These are phyloP conservation scores for Lasioglossum malachurum DNA, from an alignment of 2,888 invertebrate species.

Conservation along the genomic window DNA sequence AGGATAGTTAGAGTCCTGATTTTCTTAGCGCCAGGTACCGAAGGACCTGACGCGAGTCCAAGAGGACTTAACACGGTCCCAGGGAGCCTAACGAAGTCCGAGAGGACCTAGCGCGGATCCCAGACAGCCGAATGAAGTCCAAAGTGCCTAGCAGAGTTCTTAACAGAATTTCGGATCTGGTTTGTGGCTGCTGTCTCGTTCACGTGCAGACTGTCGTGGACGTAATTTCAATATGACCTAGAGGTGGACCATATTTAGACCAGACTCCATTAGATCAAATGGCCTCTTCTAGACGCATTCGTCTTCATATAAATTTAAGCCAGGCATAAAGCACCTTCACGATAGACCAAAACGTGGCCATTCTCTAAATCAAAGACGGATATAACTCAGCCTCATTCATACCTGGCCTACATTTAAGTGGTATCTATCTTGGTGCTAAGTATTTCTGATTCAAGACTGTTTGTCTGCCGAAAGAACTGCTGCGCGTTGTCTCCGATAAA, in stretches of 20 bases:
- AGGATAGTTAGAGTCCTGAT: not conserved
- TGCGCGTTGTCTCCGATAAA: not conserved
- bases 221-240: not conserved
- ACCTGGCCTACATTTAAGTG: not conserved
- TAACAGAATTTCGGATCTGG: not conserved
- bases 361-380: conserved; percentile 9
- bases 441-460: not conserved
- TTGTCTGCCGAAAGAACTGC: not conserved
- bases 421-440: not conserved
- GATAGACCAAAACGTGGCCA: conserved; percentile 1
- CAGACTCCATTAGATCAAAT: not conserved
- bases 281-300: not conserved
- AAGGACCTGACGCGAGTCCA: not conserved
- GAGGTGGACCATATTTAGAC: not conserved
- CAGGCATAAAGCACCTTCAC: not conserved
- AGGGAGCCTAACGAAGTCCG: not conserved
- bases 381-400: conserved; percentile 11
- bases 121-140: no score
- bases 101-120: not conserved
- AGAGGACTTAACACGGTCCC: no score
- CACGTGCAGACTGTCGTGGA: not conserved
- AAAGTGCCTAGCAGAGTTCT: not conserved
- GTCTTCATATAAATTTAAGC: not conserved
- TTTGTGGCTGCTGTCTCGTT: not conserved
- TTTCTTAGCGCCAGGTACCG: no score